Conservation (phyloP, 2,797 vertebrate species). For the Anniella stebbinsi region DNA sequence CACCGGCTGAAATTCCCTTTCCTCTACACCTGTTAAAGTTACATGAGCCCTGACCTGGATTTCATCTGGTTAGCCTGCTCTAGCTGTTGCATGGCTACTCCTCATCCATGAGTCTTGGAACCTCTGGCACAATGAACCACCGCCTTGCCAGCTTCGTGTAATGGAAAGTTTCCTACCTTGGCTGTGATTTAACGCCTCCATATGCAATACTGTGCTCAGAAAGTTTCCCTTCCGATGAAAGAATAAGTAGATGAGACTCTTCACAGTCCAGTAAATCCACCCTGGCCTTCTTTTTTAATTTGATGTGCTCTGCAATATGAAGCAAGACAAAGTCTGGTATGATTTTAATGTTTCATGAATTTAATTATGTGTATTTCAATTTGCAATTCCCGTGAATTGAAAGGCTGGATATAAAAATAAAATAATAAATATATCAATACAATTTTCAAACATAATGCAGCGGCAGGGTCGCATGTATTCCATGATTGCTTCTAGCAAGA, state of each 20-base stretch:
- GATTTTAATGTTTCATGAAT: not conserved
- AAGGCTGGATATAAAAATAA: too few species aligned
- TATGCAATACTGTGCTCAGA: slow-evolving; percentile 43
- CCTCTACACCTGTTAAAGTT: too few species aligned
- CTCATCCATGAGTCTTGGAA: not conserved
- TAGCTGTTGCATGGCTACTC: not conserved
- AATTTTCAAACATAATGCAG: not conserved
- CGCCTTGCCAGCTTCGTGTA: not conserved
- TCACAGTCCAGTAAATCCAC: slow-evolving; percentile 75
- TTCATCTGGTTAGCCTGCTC: too few species aligned
- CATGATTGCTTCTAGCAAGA: not conserved
- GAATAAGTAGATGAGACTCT: slow-evolving; percentile 62
- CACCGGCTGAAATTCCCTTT: too few species aligned
- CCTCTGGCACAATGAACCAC: not conserved
- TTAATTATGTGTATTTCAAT: not conserved
- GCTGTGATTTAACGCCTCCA: not conserved
- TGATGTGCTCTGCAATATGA: slow-evolving; percentile 65
- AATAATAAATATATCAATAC: not conserved
- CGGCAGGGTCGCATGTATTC: not conserved
- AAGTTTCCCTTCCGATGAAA: slow-evolving; percentile 64
- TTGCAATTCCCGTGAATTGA: not conserved
- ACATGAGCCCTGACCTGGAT: too few species aligned
- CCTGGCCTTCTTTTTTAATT: slow-evolving; percentile 36
- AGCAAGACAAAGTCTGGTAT: accelerated
- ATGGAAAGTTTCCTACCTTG: slow-evolving; percentile 61